Evolutionary conservation across 2,797 vertebrate genomes (phyloP).

Genomic region (Lophotriccus pileatus): DNA sequence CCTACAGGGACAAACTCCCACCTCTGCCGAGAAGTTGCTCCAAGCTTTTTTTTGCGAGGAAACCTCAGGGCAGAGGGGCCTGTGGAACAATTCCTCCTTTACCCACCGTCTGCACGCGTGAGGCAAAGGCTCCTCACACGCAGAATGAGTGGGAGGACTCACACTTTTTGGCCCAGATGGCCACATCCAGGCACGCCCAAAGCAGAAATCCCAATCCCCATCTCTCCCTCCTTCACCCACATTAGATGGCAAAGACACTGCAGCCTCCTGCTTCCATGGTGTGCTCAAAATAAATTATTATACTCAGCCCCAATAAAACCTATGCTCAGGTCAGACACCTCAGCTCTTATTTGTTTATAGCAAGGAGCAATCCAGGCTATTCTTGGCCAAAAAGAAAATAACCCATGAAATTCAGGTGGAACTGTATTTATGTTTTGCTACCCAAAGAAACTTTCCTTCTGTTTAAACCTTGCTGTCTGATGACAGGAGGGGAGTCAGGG

Average conservation of each 20-base stretch:
- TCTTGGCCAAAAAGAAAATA: not conserved
- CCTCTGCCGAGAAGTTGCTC: not conserved
- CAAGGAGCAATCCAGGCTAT: not conserved
- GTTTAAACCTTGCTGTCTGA: not conserved
- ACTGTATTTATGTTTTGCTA: not conserved
- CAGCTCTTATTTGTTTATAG: not conserved
- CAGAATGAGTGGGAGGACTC: fast-evolving
- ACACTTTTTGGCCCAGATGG: not conserved
- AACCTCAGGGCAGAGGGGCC: not conserved
- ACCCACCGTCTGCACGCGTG: fast-evolving
- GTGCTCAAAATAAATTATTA: not conserved
- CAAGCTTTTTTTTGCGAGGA: not conserved
- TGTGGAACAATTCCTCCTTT: not conserved
- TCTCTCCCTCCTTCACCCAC: not conserved
- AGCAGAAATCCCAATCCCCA: not conserved
- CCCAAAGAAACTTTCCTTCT: not conserved
- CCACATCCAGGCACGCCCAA: not conserved
- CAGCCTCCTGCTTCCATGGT: not conserved
- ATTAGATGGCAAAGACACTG: not conserved
- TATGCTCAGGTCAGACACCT: not conserved
- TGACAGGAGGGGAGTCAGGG: not conserved
- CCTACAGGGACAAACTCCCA: not conserved
- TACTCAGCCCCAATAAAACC: not conserved
- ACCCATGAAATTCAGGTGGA: not conserved
- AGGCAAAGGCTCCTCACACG: not conserved